A percentile compares a stretch with the other conserved stretches of the same genome.
These are phyloP conservation scores for Aulostomus chinensis DNA, from an alignment of 2,797 vertebrate genomes.

Conservation along the genomic window DNA sequence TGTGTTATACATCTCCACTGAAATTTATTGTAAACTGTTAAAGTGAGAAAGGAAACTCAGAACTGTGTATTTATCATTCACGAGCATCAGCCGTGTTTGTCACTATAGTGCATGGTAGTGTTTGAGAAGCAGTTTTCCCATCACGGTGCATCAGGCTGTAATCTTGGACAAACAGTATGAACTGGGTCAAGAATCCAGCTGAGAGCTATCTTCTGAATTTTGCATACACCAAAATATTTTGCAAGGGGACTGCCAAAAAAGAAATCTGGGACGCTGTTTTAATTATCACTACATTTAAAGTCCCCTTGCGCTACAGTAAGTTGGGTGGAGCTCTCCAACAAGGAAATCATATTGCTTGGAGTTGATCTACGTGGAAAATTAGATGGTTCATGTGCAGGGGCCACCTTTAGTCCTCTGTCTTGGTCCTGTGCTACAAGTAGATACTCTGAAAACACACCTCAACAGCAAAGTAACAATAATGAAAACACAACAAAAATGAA, in stretches of 20 bases:
- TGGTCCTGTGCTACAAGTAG: no score
- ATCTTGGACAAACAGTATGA: conserved; percentile 61
- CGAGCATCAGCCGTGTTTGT: neutral
- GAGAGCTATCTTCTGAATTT: conserved; percentile 64
- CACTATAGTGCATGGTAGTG: neutral
- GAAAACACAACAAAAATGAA: no score
- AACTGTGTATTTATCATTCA: neutral
- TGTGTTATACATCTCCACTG: no score
- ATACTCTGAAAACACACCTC: no score
- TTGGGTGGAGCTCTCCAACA: conserved; percentile 10
- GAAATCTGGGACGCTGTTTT: conserved; percentile 67
- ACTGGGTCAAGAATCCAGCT: conserved; percentile 71
- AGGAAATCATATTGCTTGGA: neutral
- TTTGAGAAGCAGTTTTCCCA: neutral
- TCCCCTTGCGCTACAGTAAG: conserved; percentile 13
- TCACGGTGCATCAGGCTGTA: neutral
- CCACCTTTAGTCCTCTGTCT: neutral
- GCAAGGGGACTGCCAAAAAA: conserved; percentile 41
- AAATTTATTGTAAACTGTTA: neutral
- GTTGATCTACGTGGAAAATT: neutral
- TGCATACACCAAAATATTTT: conserved; percentile 73
- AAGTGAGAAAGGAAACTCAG: neutral
- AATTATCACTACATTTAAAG: conserved; percentile 54
- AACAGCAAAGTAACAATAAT: no score
- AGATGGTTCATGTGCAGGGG: neutral